Percentiles rank a stretch among this genome's conserved stretches.
phyloP scores from a whole-genome alignment of 1,140 invertebrate species.

The Diabrotica undecimpunctata region DNA sequence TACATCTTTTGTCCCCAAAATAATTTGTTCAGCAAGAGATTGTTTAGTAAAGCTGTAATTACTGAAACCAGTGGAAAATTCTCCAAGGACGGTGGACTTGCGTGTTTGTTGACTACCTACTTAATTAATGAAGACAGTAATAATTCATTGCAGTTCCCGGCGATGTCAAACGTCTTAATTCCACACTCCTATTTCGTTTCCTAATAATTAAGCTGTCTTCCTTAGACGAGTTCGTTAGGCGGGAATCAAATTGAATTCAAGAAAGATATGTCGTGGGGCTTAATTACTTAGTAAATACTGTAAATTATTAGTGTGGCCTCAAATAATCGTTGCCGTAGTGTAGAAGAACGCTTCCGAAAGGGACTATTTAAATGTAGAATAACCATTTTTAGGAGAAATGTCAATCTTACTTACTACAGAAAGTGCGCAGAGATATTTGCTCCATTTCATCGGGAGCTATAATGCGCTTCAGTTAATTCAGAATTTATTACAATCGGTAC shows the following conservation, averaged over 20 bases:
- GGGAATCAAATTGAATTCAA: conserved; percentile 16
- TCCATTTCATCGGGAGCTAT: too few species aligned
- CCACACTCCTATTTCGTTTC: conserved; percentile 34
- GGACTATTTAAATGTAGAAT: too few species aligned
- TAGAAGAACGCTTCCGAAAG: too few species aligned
- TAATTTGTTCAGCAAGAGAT: too few species aligned
- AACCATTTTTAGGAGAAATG: too few species aligned
- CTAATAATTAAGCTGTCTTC: conserved; percentile 22
- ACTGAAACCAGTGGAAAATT: too few species aligned
- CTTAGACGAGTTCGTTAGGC: conserved; percentile 15
- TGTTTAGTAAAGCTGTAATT: too few species aligned
- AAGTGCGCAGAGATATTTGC: too few species aligned
- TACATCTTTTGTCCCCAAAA: too few species aligned
- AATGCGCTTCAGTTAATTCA: too few species aligned
- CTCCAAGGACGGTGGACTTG: neutral
- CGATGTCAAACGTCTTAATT: conserved; percentile 43
- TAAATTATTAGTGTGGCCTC: neutral
- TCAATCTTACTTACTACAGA: too few species aligned
- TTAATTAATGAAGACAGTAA: conserved; percentile 43
- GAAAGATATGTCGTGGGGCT: conserved; percentile 9
- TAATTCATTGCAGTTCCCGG: conserved; percentile 41
- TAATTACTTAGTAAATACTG: conserved; percentile 3
- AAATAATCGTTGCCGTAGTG: neutral
- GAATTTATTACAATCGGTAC: too few species aligned
- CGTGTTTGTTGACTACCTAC: conserved; percentile 28